These are phyloP conservation scores for Gallinago paraguaiae DNA, from an alignment of 2,113 vertebrate species.

Conservation along the genomic window DNA sequence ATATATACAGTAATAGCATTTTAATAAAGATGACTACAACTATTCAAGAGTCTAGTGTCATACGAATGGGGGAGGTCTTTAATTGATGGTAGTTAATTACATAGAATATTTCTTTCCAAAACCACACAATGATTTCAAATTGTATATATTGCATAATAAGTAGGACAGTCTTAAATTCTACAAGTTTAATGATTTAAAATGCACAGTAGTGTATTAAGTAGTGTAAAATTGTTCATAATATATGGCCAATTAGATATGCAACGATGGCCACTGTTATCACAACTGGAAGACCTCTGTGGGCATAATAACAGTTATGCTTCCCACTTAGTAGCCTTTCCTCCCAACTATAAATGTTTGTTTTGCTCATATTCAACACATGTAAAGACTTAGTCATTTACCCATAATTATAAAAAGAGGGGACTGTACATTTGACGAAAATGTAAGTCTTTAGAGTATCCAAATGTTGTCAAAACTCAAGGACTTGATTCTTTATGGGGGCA, in stretches of 20 bases:
- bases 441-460: slow-evolving; percentile 17
- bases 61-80: not conserved
- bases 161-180: not conserved
- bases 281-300: not conserved
- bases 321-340: not conserved
- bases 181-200: not conserved
- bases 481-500: slow-evolving; percentile 23
- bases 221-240: not conserved
- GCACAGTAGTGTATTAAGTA: not conserved
- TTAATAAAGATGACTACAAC: not conserved
- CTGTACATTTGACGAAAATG: not conserved
- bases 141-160: not conserved
- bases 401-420: not conserved
- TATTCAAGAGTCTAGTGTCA: not conserved
- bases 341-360: not conserved
- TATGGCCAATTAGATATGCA: not conserved
- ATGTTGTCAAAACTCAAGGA: slow-evolving; percentile 11
- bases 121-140: not conserved
- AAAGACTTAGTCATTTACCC: not conserved
- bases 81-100: not conserved
- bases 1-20: not conserved
- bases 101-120: not conserved
- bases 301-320: not conserved
- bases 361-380: not conserved
- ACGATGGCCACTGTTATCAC: not conserved